A percentile compares a stretch with the other conserved stretches of the same genome.
These are phyloP conservation scores for Criorhina ranunculi DNA, from an alignment of 2,888 invertebrate genomes.

Conservation along the genomic window DNA sequence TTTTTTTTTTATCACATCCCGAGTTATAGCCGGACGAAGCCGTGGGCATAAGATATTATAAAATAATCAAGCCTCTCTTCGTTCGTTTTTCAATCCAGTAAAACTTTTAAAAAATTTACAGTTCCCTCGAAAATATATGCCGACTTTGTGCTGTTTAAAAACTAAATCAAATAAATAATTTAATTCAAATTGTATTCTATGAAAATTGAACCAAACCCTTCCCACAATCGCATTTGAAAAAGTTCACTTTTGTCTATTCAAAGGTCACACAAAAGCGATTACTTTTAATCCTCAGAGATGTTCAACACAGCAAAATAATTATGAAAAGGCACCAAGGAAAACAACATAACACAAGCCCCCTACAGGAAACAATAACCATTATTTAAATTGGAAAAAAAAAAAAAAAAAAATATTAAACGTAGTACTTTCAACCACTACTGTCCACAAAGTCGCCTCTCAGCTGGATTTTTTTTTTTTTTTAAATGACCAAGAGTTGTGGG, in stretches of 20 bases:
- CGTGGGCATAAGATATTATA: no score
- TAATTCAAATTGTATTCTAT: neutral
- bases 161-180: neutral
- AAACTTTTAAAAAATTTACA: no score
- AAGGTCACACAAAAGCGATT: conserved; percentile 12
- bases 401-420: neutral
- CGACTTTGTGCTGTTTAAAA: neutral
- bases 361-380: conserved; percentile 40
- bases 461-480: neutral
- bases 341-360: conserved; percentile 1
- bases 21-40: no score
- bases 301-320: conserved; percentile 23
- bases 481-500: neutral
- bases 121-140: no score
- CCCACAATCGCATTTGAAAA: neutral
- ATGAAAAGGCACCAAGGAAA: conserved; percentile 19
- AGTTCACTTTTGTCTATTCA: neutral
- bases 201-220: neutral
- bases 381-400: no score
- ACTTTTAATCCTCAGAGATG: conserved; percentile 8
- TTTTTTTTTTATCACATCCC: no score
- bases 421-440: conserved; percentile 10
- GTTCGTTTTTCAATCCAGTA: no score
- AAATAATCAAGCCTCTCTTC: no score
- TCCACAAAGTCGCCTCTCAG: neutral